Base-by-base conservation (phyloP, 2,113 vertebrate species). In the Salvelinus namaycush region DNA sequence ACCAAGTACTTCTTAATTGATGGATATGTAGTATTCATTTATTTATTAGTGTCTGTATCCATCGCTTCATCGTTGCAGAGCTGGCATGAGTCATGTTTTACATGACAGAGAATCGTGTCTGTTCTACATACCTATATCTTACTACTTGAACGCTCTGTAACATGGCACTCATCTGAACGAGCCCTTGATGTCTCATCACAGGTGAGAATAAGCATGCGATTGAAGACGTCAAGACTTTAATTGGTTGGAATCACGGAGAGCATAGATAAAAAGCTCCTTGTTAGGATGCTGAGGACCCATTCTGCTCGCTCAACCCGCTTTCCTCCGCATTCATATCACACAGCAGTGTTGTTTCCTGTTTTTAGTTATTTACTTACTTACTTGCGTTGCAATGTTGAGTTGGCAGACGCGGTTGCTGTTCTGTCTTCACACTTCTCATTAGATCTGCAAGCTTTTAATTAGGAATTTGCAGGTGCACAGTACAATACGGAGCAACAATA, bases 401-500 rank as follows among this genome's bases (percentile, higher is more conserved):
- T 86, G 87, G 75, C 86, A 87, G 86, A 86, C 86, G 80, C 79
- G 86, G 75, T 59, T 0, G 9, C 79, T 79, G 79, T 31, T 88
- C 72, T 78, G 77, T 80, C 79, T 18, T 77, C 51, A 73, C 72
- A 67, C 51, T 72, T 76, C 87, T 88, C 82, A 84, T 89, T 87
- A 87, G 76, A 76, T 68, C 59, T 18, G n/a, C 76, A 70, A 70
- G 75, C 80, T 83, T 84, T 88, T 69, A 54, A 84, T 87, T 75
- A 84, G 86, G 78, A 82, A 77, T 74, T 81, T 78, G 80, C 84
- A 84, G 86, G 87, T 85, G 84, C 77, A 76, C 75, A 80, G 84
- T 76, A 75, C 77, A 89, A 85, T 81, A 76, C 29, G 73, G 87
- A 86, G 77, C 83, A 76, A 85, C 84, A 88, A 87, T 89, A 86